Base-by-base conservation (phyloP, 2,888 invertebrate genomes). In the Brenthis daphne region DNA sequence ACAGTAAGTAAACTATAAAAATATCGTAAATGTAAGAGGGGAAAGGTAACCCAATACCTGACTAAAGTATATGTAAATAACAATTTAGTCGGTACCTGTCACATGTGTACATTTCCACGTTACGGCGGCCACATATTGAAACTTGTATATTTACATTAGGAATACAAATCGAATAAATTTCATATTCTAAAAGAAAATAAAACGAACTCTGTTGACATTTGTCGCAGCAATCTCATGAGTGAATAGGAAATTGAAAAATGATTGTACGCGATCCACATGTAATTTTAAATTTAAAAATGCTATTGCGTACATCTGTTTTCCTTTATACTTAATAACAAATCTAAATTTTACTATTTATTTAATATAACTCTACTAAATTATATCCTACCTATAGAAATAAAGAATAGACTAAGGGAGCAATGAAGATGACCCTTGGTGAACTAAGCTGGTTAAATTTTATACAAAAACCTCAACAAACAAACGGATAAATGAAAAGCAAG, bases 391-490 rank as follows among this genome's bases (percentile, higher is more conserved):
- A 37, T n/a, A 16, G 43, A 43, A 37, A 57, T 14, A 16, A 11
- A 14, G 12, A 37, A 43, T 37, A 16, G 8, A 61, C 33, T 33
- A 33, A 50, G 29, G 8, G 13, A 3, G 33, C 11, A 3, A 11
- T 29, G 11, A n/a, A 61, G 47, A 61, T 48, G 11, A 48, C 12
- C 6, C 11, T 29, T 64, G 16, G 48, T n/a, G 1, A 16, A 66
- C 16, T 16, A 16, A 16, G 16, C 16, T 16, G 3, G 29, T 57
- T 16, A 37, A 65, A 80, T 79, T 84, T 83, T 82, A 82, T 81
- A 81, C 78, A 77, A 79, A 82, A 82, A 81, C 84, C 83, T 84
- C 70, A 79, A 75, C 81, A 87, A 87, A 86, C 84, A 86, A 77
- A 64, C 76, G 79, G 76, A 58, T 14, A 58, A 58, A 58, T 4